These are phyloP conservation scores for Corvus cornix DNA, from an alignment of 2,113 vertebrate species.

Conservation along the genomic window DNA sequence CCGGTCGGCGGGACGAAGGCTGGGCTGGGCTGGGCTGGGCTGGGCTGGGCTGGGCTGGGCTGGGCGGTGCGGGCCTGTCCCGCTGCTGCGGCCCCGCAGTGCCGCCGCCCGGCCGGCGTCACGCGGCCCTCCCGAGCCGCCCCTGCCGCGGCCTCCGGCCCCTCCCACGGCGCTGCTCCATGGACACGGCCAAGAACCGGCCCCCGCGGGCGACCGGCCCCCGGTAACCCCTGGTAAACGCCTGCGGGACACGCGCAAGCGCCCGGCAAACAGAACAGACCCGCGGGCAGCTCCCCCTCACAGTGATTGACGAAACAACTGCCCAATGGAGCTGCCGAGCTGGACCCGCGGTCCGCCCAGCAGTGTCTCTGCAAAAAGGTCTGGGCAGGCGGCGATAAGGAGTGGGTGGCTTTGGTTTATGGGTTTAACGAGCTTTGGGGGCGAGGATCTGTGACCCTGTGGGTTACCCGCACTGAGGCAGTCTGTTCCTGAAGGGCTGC, in stretches of 20 bases:
- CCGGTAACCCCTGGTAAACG: background rate
- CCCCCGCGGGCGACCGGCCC: background rate
- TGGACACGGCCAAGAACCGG: background rate
- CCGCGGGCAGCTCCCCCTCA: background rate
- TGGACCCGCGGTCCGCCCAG: background rate
- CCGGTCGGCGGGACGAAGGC: background rate
- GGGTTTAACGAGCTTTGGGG: rapidly evolving
- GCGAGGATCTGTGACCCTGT: rapidly evolving
- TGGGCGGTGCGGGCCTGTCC: background rate
- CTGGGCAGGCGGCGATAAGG: rapidly evolving
- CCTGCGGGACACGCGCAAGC: background rate
- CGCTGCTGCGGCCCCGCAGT: background rate
- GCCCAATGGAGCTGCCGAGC: background rate
- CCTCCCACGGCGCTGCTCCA: background rate
- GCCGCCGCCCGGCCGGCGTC: background rate
- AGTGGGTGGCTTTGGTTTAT: rapidly evolving
- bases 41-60: background rate
- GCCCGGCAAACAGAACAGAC: rapidly evolving
- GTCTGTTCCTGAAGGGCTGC: background rate
- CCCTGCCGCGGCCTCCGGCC: background rate
- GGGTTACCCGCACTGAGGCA: rapidly evolving
- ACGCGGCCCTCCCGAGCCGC: background rate
- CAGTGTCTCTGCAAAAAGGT: rapidly evolving
- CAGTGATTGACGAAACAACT: background rate
- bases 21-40: background rate